phyloP scores from a whole-genome alignment of 2,888 invertebrate genomes.

The Athalia rosae region DNA sequence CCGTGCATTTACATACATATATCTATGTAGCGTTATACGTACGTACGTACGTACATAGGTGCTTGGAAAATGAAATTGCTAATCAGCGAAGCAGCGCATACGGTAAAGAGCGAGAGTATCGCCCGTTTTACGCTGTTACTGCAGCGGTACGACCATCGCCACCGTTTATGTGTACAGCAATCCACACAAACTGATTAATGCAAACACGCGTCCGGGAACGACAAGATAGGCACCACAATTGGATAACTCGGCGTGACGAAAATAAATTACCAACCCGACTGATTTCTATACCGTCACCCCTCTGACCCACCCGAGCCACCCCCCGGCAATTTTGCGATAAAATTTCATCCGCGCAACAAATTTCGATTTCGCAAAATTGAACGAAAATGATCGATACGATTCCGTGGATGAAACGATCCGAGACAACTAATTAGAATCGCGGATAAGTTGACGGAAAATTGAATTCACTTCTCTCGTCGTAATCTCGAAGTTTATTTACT shows the following conservation, averaged over 20 bases:
- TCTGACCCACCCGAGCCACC: neutral
- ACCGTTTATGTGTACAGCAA: no score
- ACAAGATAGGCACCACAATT: slow-evolving; percentile 34
- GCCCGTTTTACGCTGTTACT: neutral
- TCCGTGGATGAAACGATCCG: no score
- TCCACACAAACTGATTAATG: slow-evolving; percentile 34
- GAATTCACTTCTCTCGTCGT: no score
- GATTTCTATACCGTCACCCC: neutral
- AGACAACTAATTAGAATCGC: no score
- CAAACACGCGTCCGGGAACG: slow-evolving; percentile 39
- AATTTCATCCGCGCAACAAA: no score
- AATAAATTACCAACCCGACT: slow-evolving; percentile 24
- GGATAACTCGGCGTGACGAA: slow-evolving; percentile 40
- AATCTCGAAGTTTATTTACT: neutral
- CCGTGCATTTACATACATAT: neutral
- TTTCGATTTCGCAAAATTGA: no score
- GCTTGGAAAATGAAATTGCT: slow-evolving; percentile 24
- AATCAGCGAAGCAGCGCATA: slow-evolving; percentile 32
- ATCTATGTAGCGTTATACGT: neutral
- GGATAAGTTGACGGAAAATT: no score
- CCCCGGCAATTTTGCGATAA: neutral
- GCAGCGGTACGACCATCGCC: no score
- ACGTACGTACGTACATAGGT: slow-evolving; percentile 1
- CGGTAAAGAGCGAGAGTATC: slow-evolving; percentile 4
- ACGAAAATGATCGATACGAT: no score